These are phyloP conservation scores for Mastomys coucha DNA, from an alignment of 2,113 vertebrate species.

Conservation along the genomic window DNA sequence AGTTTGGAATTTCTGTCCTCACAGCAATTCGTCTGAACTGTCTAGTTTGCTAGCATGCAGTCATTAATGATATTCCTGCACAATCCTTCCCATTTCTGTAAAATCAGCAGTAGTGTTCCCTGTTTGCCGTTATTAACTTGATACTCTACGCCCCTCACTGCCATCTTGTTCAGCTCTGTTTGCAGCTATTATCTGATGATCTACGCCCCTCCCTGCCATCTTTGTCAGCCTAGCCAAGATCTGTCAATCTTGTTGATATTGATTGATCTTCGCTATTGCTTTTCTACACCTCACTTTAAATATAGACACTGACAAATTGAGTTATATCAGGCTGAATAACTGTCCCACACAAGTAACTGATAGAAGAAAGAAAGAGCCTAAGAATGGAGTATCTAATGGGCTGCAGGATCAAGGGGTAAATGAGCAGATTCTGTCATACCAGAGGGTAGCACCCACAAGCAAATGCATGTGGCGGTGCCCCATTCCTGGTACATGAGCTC, in stretches of 20 bases:
- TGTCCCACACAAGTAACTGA: not conserved
- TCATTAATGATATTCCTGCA: not conserved
- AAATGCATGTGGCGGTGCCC: fast-evolving
- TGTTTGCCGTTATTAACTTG: not conserved
- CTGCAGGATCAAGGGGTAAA: not conserved
- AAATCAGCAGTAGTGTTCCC: not conserved
- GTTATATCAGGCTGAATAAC: not conserved
- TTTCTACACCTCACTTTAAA: constrained; percentile 16
- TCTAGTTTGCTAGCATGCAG: not conserved
- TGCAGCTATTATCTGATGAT: not conserved
- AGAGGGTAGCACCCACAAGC: not conserved
- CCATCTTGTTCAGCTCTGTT: not conserved
- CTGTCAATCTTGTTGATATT: constrained; percentile 24
- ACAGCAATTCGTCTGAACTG: not conserved
- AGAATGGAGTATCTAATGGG: not conserved
- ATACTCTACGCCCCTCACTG: not conserved
- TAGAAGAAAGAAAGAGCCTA: not conserved
- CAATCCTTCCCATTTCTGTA: not conserved
- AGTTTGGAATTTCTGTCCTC: not conserved
- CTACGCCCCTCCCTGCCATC: not conserved
- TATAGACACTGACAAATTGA: not conserved
- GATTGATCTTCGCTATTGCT: constrained; percentile 11
- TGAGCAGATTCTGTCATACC: not conserved
- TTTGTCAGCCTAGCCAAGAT: constrained; percentile 7
- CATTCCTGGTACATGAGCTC: not conserved